Percentiles rank a stretch among this genome's conserved stretches.
These are phyloP conservation scores for Scaptomyza graminum DNA, from an alignment of 1,140 invertebrate genomes.

Conservation along the genomic window DNA sequence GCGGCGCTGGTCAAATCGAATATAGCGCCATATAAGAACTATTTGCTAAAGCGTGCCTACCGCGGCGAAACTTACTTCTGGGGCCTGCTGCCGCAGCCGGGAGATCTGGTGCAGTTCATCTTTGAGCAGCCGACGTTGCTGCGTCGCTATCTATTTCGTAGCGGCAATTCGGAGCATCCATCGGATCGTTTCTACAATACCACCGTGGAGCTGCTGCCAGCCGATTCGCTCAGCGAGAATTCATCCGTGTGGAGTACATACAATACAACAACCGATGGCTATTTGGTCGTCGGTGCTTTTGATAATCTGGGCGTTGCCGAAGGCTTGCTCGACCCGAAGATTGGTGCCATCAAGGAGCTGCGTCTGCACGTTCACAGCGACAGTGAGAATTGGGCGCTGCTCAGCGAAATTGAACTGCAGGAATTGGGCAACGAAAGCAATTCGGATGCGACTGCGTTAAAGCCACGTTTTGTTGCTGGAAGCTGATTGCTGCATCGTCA, in stretches of 20 bases:
- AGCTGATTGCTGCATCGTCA: slow-evolving; percentile 78
- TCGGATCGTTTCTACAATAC: slow-evolving; percentile 96
- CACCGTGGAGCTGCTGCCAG: slow-evolving; percentile 91
- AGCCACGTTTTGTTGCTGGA: slow-evolving; percentile 51
- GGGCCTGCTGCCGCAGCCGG: slow-evolving; percentile 93
- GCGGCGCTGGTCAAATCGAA: slow-evolving; percentile 90
- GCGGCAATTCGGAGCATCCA: slow-evolving; percentile 96
- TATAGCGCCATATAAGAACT: slow-evolving; percentile 94
- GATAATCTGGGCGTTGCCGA: slow-evolving; percentile 92
- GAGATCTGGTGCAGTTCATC: slow-evolving; percentile 92
- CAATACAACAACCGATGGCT: slow-evolving; percentile 89
- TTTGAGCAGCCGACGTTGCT: slow-evolving; percentile 91
- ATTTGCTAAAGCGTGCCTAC: slow-evolving; percentile 92
- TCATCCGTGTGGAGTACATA: slow-evolving; percentile 83
- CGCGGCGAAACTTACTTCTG: slow-evolving; percentile 96
- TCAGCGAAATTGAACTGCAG: slow-evolving; percentile 91
- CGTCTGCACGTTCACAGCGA: slow-evolving; percentile 91
- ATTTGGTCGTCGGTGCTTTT: slow-evolving; percentile 89
- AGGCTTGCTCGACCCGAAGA: slow-evolving; percentile 87
- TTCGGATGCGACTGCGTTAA: slow-evolving; percentile 53
- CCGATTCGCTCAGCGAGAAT: slow-evolving; percentile 84
- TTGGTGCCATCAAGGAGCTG: slow-evolving; percentile 89
- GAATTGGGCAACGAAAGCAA: slow-evolving; percentile 62
- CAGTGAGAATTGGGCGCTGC: slow-evolving; percentile 94
- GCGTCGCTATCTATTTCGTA: slow-evolving; percentile 93